Conservation (phyloP, 2,113 vertebrate species). For the Cyphomyrus discorhynchus region DNA sequence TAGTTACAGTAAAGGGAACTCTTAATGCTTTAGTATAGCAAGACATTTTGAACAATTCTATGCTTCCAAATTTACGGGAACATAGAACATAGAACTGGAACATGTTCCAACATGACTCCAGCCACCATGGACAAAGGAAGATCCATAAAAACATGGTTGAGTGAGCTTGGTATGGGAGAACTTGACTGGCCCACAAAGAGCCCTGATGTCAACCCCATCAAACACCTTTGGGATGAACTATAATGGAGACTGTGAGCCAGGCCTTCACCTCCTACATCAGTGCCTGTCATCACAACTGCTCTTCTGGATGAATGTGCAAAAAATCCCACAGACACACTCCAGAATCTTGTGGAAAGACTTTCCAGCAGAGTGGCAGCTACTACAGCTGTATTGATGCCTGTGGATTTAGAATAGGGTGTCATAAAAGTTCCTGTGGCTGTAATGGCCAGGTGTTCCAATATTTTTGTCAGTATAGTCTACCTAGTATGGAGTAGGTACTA, state of each 20-base stretch:
- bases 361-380: background rate
- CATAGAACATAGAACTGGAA: too few relatives aligned
- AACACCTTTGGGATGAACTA: too few relatives aligned
- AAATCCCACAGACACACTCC: background rate
- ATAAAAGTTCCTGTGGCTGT: background rate
- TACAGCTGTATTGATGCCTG: background rate
- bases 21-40: background rate
- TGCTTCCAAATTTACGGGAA: too few relatives aligned
- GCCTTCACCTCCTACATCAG: too few relatives aligned
- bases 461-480: background rate
- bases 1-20: background rate
- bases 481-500: background rate
- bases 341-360: background rate
- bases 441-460: background rate
- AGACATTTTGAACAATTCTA: background rate
- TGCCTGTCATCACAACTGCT: background rate
- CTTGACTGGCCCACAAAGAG: too few relatives aligned
- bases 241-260: too few relatives aligned
- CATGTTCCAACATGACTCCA: too few relatives aligned
- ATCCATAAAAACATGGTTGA: too few relatives aligned
- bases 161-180: too few relatives aligned
- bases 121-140: too few relatives aligned
- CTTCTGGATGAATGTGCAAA: background rate
- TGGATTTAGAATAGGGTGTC: background rate
- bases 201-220: too few relatives aligned